These are phyloP conservation scores for Urophycis tenuis DNA, from an alignment of 2,797 vertebrate genomes.

Conservation along the genomic window DNA sequence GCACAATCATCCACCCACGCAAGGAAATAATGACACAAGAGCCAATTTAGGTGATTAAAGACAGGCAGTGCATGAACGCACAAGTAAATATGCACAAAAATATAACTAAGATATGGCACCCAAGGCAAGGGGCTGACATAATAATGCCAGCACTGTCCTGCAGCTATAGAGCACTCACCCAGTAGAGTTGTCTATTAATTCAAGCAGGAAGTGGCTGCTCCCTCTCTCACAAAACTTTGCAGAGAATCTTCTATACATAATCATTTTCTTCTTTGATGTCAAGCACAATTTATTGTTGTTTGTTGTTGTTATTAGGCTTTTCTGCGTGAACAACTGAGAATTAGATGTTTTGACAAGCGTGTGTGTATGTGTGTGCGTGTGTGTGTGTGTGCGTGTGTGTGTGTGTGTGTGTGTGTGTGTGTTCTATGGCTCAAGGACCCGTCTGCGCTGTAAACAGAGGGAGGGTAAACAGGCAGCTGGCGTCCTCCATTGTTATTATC, in stretches of 20 bases:
- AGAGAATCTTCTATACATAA: constrained; percentile 63
- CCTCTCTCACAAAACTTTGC: constrained; percentile 64
- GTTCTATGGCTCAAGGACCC: constrained; percentile 66
- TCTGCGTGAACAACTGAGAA: constrained; percentile 67
- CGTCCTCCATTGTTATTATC: constrained; percentile 73
- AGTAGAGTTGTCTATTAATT: constrained; percentile 65
- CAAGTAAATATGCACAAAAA: constrained; percentile 68
- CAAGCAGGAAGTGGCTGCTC: constrained; percentile 61
- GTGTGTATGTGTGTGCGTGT: constrained; percentile 30
- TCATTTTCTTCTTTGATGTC: constrained; percentile 68
- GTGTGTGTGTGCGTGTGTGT: constrained; percentile 27
- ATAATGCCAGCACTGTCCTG: constrained; percentile 70
- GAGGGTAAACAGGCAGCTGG: constrained; percentile 64
- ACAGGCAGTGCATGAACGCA: constrained; percentile 58
- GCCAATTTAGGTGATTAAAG: constrained; percentile 68
- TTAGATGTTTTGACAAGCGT: constrained; percentile 53
- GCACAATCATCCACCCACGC: constrained; percentile 57
- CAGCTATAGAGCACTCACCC: constrained; percentile 54
- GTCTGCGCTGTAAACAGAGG: constrained; percentile 71
- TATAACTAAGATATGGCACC: constrained; percentile 60
- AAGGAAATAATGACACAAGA: constrained; percentile 60
- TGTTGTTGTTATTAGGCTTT: constrained; percentile 74
- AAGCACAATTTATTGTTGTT: constrained; percentile 70
- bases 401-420: constrained; percentile 27
- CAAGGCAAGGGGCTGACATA: constrained; percentile 49